These are phyloP conservation scores for Callochromis pleurospilus DNA, from an alignment of 2,113 vertebrate genomes.

Conservation along the genomic window DNA sequence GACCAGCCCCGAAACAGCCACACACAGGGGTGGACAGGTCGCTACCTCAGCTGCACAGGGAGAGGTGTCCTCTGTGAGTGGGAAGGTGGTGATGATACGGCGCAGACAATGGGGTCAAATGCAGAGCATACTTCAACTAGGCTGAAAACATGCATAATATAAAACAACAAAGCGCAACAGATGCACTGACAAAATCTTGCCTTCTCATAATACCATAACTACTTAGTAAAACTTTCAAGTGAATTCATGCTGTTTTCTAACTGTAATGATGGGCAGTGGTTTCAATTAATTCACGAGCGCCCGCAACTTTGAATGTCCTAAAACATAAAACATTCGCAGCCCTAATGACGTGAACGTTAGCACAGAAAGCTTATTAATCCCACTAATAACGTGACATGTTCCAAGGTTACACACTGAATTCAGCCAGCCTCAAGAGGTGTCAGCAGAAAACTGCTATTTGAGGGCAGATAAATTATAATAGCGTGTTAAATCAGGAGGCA, in stretches of 20 bases:
- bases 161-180: not conserved
- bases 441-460: conserved; percentile 29
- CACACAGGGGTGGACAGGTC: conserved; percentile 51
- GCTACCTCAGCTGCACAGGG: conserved; percentile 58
- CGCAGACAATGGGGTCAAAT: conserved; percentile 49
- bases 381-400: conserved; percentile 34
- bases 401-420: conserved; percentile 46
- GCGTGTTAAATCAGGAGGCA: conserved; percentile 43
- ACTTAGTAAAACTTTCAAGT: not conserved
- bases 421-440: conserved; percentile 22
- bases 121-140: conserved; percentile 26
- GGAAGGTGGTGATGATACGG: conserved; percentile 48
- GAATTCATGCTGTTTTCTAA: not conserved
- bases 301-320: not conserved
- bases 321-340: not conserved
- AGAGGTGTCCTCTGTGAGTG: conserved; percentile 61
- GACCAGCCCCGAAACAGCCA: conserved; percentile 40
- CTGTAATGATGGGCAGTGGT: not conserved
- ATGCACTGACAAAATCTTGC: not conserved
- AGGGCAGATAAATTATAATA: conserved; percentile 43
- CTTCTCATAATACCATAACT: not conserved
- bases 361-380: conserved; percentile 32
- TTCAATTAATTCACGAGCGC: not conserved
- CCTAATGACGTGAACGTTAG: conserved; percentile 14
- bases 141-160: conserved; percentile 5